Percentiles rank a stretch among this genome's conserved stretches.
phyloP scores from a whole-genome alignment of 2,113 vertebrate genomes.

The Pteruthius melanotis region DNA sequence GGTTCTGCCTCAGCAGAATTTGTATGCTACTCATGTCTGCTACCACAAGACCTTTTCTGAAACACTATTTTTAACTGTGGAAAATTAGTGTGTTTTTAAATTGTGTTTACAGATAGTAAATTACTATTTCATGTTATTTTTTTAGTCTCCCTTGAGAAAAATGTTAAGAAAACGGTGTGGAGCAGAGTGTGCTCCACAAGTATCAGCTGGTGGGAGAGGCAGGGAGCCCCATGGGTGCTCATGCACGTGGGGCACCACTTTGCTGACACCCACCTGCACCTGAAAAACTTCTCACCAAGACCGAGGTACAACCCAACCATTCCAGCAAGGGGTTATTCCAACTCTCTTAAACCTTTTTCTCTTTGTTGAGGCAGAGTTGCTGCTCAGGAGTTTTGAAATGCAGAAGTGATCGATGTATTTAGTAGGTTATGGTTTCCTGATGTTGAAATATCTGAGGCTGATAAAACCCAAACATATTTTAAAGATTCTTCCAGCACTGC shows the following conservation, averaged over 20 bases:
- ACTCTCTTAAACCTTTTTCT: neutral
- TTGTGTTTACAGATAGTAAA: neutral
- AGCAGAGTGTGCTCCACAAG: neutral
- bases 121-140: neutral
- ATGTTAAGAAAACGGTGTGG: rapidly evolving
- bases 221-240: rapidly evolving
- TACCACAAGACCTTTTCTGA: neutral
- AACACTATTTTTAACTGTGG: neutral
- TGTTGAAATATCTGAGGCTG: neutral
- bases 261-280: neutral
- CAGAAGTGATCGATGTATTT: neutral
- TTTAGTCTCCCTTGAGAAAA: neutral
- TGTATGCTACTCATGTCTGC: neutral
- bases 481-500: neutral
- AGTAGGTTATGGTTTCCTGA: neutral
- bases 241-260: rapidly evolving
- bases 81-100: neutral
- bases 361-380: neutral
- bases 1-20: neutral
- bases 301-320: neutral
- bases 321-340: neutral
- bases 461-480: neutral
- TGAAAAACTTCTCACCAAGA: neutral
- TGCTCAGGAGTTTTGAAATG: neutral
- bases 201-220: neutral